Base-by-base conservation (phyloP, 2,888 invertebrate species). In the Apamea monoglypha region DNA sequence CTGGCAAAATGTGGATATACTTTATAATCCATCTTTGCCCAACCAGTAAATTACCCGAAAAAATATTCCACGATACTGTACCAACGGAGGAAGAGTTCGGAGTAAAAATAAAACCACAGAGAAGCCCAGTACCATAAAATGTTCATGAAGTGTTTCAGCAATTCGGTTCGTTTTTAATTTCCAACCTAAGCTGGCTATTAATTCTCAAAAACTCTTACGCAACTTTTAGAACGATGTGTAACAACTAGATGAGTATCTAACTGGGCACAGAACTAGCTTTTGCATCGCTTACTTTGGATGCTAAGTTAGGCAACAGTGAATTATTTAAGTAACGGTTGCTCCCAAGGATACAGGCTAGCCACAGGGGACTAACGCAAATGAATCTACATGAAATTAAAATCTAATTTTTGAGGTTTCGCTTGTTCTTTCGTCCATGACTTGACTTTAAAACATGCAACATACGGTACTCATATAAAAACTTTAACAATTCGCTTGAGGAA, bases 221-320 rank as follows among this genome's bases (percentile, higher is more conserved):
- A 84, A 86, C 69, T 76, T 63, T 53, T 61, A 64, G 36, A 71
- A 50, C 21, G 61, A 63, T 74, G 61, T 75, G 74, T 66, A 82
- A 83, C 36, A 73, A 47, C 71, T 76, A 84, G 85, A 84, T 85
- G 61, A 25, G 5, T 85, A 80, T 74, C 21, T 83, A 76, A 50
- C 76, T 87, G 50, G 64, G 44, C n/a, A 21, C 70, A 68, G 73
- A 85, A 70, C 70, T 50, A 75, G 74, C 64, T 83, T 83, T 78
- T 47, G 40, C 61, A 61, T 78, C 47, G 36, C 47, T 73, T 61
- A 66, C 56, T 78, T 78, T 75, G 18, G 40, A 44, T 72, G 36
- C 16, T 32, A 40, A 56, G 80, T 84, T 74, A 76, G 29, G 84
- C 76, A 84, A 85, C 50, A 53, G 63, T 25, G 36, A 36, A 53